Evolutionary conservation across 2,888 invertebrate genomes (phyloP), one percentile per base, ranked within the genome.

Genomic region (Nematopogon swammerdamellus): DNA sequence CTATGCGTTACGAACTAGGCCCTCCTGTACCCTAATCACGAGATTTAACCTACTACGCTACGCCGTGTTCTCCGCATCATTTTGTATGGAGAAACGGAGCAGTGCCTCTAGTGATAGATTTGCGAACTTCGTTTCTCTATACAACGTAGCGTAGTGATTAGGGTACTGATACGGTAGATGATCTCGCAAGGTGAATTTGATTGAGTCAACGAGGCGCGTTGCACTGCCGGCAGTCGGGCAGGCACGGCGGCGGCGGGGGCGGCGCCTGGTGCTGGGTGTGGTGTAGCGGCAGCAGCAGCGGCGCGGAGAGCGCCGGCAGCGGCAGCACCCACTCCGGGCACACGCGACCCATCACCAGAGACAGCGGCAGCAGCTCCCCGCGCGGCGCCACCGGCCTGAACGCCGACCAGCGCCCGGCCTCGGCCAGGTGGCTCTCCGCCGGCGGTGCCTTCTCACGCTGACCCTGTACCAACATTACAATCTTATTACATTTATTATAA

Each of bases 271-370:
- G 49, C 11, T 30, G 30, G 53, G 47, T 5, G 52, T 25, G 75
- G 42, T 77, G 80, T 2, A 79, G 54, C 0, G 79, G 79, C n/a
- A 80, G 57, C 18, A 79, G 59, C 50, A 72, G 54, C 2, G 74
- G 76, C 1, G 67, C 61, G 0, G 76, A 77, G 0, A 79, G 59
- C 0, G 77, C 59, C 0, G 79, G 75, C 14, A 80, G 50, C 0
- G 73, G 71, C 0, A 79, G 79, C 44, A 80, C 55, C 0, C 79
- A 80, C 14, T 80, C 74, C 49, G 80, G 61, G 80, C 80, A 80
- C 19, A 80, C 80, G 0, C 80, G 76, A 0, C 80, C 80, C 48
- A 79, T 80, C 1, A 80, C 80, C n/a, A 80, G 59, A 3, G 79
- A 76, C 72, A 80, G 79, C 17, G 79, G 77, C 11, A 80, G 52